Conservation (phyloP, 2,888 invertebrate genomes). For the Dicyrtoma fusca region DNA sequence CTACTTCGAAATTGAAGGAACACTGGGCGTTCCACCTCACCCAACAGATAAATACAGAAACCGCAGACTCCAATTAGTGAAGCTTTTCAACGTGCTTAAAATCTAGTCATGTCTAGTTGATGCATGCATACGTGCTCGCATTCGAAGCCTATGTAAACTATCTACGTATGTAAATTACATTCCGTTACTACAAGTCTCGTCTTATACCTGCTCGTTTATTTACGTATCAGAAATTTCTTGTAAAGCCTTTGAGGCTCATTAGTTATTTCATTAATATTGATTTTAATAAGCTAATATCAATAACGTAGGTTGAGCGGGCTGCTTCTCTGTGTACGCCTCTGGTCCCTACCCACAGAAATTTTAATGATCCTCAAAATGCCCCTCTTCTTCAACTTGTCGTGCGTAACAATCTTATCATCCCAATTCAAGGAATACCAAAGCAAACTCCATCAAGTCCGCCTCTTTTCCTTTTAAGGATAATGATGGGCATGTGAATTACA, state of each 20-base stretch:
- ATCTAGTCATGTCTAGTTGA: not conserved
- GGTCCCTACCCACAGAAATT: no score
- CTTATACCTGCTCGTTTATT: not conserved
- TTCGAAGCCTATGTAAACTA: not conserved
- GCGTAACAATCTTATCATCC: conserved; percentile 7
- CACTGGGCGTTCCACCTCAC: conserved; percentile 21
- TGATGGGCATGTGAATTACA: not conserved
- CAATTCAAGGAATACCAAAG: not conserved
- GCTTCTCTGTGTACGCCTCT: no score
- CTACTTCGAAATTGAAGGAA: conserved; percentile 20
- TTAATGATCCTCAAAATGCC: conserved; percentile 12
- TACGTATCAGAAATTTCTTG: not conserved
- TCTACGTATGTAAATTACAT: conserved; percentile 16
- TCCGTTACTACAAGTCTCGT: not conserved
- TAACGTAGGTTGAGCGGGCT: no score
- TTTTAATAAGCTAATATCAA: conserved; percentile 3
- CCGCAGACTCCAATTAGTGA: conserved; percentile 21
- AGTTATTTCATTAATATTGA: conserved; percentile 5
- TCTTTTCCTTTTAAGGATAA: conserved; percentile 24
- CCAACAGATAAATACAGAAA: conserved; percentile 15
- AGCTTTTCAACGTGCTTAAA: conserved; percentile 9
- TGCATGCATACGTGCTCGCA: no score
- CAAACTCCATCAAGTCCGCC: conserved; percentile 15
- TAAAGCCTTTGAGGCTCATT: conserved; percentile 6
- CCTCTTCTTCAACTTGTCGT: conserved; percentile 15